Evolutionary conservation across 2,797 vertebrate species (phyloP), one percentile per base, ranked within the genome.

Genomic region (Halcyon badia): DNA sequence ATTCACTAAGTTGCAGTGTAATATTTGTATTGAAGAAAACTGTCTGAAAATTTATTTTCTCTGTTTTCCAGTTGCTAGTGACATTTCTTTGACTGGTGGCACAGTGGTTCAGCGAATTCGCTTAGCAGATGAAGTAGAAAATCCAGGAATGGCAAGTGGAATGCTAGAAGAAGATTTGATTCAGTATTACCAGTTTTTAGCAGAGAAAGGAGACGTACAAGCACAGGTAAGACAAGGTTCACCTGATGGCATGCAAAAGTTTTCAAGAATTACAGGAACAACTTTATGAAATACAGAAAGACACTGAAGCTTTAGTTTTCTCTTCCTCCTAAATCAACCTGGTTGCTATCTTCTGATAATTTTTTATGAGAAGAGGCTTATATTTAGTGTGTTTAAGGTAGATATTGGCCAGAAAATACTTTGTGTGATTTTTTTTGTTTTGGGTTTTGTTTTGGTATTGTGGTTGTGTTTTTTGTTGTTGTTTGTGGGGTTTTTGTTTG

Each of bases 161-260:
- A 99, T 99, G 99, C 97, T 99, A 69, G 99, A 99, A 97, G 99
- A 99, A 97, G 99, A 99, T 92, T 98, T 99, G 85, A 99, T 99
- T 97, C 99, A 99, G 80, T 99, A 99, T 97, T 99, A 99, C 86
- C 99, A 99, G 96, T 99, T 99, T 93, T 97, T 99, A 87, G 99
- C 99, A 62, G 99, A 99, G 97, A 99, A 99, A 73, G 99, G 99
- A 86, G 99, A 99, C 33, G 99, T 99, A 31, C 99, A 99, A 97
- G 99, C 99, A 52, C 99, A 99, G 99, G 99, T 99, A 94, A 89
- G 71, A 72, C 66, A 41, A 37, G 33, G 11, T 52, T 93, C 17
- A 20, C n/a, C 25, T 80, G 21, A 21, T 82, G 25, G 7, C 11
- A 14, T 56, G 25, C 15, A 42, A 30, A 71, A 17, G 10, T 37